These are phyloP conservation scores for Hermetia illucens DNA, from an alignment of 1,140 invertebrate genomes.

Conservation along the genomic window DNA sequence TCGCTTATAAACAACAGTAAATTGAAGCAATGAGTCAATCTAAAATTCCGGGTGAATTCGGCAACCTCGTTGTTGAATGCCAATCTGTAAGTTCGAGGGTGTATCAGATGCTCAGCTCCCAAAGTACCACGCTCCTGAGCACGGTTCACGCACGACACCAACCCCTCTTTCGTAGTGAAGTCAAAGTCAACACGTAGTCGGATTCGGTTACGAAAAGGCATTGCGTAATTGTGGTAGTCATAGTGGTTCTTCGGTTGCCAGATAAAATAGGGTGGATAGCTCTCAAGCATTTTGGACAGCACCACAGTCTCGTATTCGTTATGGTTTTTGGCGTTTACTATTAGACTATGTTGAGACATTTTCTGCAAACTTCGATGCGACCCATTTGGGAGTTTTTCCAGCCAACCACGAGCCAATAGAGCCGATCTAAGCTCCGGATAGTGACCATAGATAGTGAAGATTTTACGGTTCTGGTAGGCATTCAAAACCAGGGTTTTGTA, in stretches of 20 bases:
- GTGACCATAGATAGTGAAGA: conserved; percentile 25
- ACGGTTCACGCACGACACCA: conserved; percentile 40
- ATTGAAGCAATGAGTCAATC: conserved; percentile 67
- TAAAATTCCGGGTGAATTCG: conserved; percentile 42
- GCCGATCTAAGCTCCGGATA: conserved; percentile 30
- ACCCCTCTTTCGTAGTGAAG: conserved; percentile 45
- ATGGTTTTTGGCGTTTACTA: conserved; percentile 21
- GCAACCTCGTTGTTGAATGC: conserved; percentile 33
- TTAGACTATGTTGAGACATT: conserved; percentile 21
- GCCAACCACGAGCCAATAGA: conserved; percentile 40
- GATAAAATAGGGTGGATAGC: conserved; percentile 39
- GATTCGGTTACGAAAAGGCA: conserved; percentile 38
- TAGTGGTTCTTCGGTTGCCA: conserved; percentile 32
- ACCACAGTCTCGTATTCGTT: conserved; percentile 29
- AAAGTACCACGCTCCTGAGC: conserved; percentile 43
- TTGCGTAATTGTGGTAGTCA: conserved; percentile 25
- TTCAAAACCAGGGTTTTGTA: neutral
- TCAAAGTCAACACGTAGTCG: conserved; percentile 32
- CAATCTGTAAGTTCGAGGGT: conserved; percentile 40
- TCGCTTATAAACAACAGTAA: conserved; percentile 62
- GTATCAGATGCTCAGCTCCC: conserved; percentile 36
- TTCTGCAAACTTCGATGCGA: conserved; percentile 24
- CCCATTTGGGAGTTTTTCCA: conserved; percentile 37
- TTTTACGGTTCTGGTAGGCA: conserved; percentile 23
- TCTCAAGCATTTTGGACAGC: conserved; percentile 41